Percentiles rank a stretch among this genome's conserved stretches.
phyloP scores from a whole-genome alignment of 1,140 invertebrate genomes.

The Drosophila oshimai region DNA sequence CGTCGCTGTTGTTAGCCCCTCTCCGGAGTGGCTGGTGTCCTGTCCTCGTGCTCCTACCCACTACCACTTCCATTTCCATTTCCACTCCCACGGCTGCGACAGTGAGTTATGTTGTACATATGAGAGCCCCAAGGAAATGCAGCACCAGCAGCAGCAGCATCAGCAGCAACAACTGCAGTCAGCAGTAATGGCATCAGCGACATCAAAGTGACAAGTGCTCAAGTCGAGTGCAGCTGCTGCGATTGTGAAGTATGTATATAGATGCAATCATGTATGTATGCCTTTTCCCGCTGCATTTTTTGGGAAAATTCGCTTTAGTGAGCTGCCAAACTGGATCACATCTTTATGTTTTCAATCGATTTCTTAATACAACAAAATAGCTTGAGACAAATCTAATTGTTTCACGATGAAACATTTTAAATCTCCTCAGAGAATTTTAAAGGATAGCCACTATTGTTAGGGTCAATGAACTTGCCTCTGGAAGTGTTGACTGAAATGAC shows the following conservation, averaged over 20 bases:
- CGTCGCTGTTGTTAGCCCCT: neutral
- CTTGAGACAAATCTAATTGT: neutral
- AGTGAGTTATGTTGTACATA: slow-evolving; percentile 69
- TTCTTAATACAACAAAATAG: no score
- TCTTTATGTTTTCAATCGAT: no score
- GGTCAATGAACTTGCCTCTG: neutral
- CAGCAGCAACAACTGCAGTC: slow-evolving; percentile 5
- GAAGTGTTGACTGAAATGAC: neutral
- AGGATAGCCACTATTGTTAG: no score
- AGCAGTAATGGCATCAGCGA: slow-evolving; percentile 22
- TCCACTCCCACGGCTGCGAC: slow-evolving; percentile 14
- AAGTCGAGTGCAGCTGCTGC: slow-evolving; percentile 31
- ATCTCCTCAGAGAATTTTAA: no score
- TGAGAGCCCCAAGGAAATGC: slow-evolving; percentile 58
- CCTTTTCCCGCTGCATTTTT: no score
- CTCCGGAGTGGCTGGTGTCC: slow-evolving; percentile 5
- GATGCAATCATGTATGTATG: no score
- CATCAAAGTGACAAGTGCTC: slow-evolving; percentile 15
- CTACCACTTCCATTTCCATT: neutral
- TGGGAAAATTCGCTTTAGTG: neutral
- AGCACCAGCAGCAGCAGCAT: slow-evolving; percentile 13
- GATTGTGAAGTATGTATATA: slow-evolving; percentile 9
- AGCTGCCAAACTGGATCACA: no score
- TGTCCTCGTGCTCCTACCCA: neutral
- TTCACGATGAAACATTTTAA: no score